A percentile compares a stretch with the other conserved stretches of the same genome.
Evolutionary conservation across 1,140 invertebrate species (phyloP).

Genomic region (Nephotettix cincticeps): DNA sequence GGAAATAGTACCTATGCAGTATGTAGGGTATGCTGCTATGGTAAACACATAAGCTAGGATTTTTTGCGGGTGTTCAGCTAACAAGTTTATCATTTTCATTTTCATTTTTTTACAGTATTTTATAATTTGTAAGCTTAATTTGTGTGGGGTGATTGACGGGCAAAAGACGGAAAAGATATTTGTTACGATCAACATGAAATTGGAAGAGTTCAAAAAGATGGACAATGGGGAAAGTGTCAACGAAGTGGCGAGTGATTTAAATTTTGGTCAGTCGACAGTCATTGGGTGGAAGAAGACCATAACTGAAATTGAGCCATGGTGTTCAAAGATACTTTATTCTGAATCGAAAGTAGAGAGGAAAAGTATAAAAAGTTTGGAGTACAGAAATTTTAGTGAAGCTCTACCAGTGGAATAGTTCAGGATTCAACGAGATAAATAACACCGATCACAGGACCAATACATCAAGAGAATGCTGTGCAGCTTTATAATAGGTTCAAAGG

Average conservation of each 20-base stretch:
- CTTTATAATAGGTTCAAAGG: constrained; percentile 23
- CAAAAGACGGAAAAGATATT: too few relatives aligned
- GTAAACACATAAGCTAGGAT: too few relatives aligned
- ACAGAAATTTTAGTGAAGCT: constrained; percentile 4
- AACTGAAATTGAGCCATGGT: background rate
- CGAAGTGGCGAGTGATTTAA: background rate
- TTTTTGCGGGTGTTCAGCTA: too few relatives aligned
- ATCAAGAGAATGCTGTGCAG: background rate
- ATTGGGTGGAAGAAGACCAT: background rate
- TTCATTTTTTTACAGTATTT: too few relatives aligned
- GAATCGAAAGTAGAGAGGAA: background rate
- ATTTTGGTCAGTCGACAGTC: background rate
- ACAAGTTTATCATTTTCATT: too few relatives aligned
- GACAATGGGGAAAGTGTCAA: constrained; percentile 10
- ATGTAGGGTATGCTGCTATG: too few relatives aligned
- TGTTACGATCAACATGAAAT: too few relatives aligned
- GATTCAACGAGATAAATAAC: background rate
- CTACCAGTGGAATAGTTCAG: background rate
- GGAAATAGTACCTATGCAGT: too few relatives aligned
- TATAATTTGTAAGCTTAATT: too few relatives aligned
- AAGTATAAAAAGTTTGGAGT: background rate
- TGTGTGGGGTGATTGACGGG: too few relatives aligned
- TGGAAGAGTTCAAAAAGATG: too few relatives aligned
- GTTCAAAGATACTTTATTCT: background rate
- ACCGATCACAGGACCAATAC: background rate